Evolutionary conservation across 2,888 invertebrate species (phyloP).

Genomic region (Spodoptera picta): DNA sequence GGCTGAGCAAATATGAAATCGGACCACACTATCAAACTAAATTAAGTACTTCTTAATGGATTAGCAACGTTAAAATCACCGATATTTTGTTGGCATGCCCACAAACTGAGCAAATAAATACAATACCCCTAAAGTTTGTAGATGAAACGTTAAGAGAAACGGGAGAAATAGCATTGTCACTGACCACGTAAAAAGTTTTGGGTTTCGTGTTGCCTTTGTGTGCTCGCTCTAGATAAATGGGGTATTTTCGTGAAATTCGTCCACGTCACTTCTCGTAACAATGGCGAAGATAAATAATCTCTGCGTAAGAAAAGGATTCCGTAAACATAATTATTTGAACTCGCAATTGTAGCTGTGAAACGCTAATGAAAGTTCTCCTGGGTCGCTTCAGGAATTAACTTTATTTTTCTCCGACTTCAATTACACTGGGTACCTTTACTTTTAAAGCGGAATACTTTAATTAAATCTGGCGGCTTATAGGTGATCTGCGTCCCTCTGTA

Average conservation of each 20-base stretch:
- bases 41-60: slow-evolving; percentile 67
- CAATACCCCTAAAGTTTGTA: slow-evolving; percentile 76
- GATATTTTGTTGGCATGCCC: slow-evolving; percentile 61
- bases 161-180: slow-evolving; percentile 84
- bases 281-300: slow-evolving; percentile 87
- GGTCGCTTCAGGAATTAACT: slow-evolving; percentile 79
- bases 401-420: slow-evolving; percentile 78
- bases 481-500: slow-evolving; percentile 54
- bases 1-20: slow-evolving; percentile 79
- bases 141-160: slow-evolving; percentile 84
- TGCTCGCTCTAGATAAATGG: slow-evolving; percentile 85
- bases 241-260: slow-evolving; percentile 87
- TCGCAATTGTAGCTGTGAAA: slow-evolving; percentile 85
- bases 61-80: slow-evolving; percentile 61
- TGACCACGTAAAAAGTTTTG: slow-evolving; percentile 88
- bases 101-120: slow-evolving; percentile 69
- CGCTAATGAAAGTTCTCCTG: slow-evolving; percentile 83
- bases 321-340: slow-evolving; percentile 88
- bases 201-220: slow-evolving; percentile 86
- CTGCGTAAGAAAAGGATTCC: slow-evolving; percentile 87
- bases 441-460: slow-evolving; percentile 79
- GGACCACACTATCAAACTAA: slow-evolving; percentile 70
- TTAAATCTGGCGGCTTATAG: slow-evolving; percentile 78
- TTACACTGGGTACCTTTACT: slow-evolving; percentile 75
- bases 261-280: slow-evolving; percentile 86